Conservation (phyloP, 2,797 vertebrate genomes). For the Bufotes viridis region DNA sequence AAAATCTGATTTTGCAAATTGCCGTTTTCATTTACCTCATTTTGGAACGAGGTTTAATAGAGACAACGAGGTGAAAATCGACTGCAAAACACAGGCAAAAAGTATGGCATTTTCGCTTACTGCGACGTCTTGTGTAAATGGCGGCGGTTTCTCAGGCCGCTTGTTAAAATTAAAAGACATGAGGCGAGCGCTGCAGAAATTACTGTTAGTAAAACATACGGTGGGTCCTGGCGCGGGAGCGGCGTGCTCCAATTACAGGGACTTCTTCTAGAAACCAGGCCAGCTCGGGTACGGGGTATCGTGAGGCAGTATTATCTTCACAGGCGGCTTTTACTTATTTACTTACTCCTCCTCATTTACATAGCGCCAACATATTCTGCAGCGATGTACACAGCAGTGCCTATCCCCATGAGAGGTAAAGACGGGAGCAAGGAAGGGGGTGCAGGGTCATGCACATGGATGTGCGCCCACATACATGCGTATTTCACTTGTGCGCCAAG, state of each 20-base stretch:
- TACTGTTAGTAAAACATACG: background rate
- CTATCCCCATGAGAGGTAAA: too few relatives aligned
- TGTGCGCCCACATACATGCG: too few relatives aligned
- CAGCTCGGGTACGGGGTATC: too few relatives aligned
- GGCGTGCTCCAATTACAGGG: background rate
- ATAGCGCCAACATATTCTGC: background rate
- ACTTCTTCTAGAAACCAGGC: background rate
- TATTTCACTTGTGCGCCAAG: too few relatives aligned
- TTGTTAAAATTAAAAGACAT: too few relatives aligned
- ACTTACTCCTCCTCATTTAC: background rate
- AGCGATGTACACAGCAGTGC: background rate
- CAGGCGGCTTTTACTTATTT: background rate
- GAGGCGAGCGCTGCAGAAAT: background rate
- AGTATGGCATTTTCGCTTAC: background rate
- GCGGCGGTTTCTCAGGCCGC: background rate
- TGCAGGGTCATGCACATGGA: too few relatives aligned
- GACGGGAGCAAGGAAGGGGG: too few relatives aligned
- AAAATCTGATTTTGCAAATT: conserved; percentile 45
- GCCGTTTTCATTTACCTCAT: background rate
- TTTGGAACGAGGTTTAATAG: background rate
- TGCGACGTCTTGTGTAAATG: background rate
- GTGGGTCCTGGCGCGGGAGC: background rate
- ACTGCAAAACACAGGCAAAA: conserved; percentile 1
- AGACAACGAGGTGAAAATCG: conserved; percentile 17
- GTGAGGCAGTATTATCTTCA: too few relatives aligned